Evolutionary conservation across 2,113 vertebrate species (phyloP).

Genomic region (Archocentrus centrarchus): DNA sequence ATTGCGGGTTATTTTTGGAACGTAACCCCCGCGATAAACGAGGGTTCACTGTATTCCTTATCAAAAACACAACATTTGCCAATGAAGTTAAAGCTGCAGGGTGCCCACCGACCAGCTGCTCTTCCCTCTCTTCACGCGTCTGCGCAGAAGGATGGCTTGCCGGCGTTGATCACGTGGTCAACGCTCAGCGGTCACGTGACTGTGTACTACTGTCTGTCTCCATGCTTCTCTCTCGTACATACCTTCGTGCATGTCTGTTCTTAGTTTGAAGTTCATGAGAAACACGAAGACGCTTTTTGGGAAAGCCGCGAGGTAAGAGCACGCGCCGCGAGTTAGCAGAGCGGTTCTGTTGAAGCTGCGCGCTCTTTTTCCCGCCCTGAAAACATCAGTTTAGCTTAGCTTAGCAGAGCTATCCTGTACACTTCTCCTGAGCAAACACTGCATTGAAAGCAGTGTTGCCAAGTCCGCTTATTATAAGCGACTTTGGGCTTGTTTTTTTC

Average conservation of each 20-base stretch:
- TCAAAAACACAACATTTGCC: neutral
- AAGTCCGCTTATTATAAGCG: no score
- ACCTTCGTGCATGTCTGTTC: neutral
- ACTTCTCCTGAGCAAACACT: neutral
- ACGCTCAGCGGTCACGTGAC: neutral
- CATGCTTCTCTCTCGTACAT: neutral
- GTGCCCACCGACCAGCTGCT: neutral
- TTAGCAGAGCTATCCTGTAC: neutral
- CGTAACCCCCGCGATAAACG: no score
- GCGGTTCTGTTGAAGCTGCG: neutral
- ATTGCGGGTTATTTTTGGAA: no score
- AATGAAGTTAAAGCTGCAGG: neutral
- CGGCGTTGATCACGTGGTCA: neutral
- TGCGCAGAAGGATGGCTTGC: no score
- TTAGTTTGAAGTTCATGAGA: neutral
- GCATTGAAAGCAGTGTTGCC: neutral
- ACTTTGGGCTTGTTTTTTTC: no score
- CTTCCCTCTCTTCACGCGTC: neutral
- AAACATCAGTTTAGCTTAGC: slow-evolving; percentile 24
- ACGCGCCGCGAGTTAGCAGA: neutral
- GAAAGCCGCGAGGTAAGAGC: neutral
- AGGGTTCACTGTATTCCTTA: neutral
- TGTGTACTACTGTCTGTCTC: neutral
- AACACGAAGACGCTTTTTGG: neutral
- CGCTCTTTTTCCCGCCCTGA: neutral